A percentile compares a stretch with the other conserved stretches of the same genome.
These are phyloP conservation scores for Genyomyrus donnyi DNA, from an alignment of 2,113 vertebrate genomes.

Conservation along the genomic window DNA sequence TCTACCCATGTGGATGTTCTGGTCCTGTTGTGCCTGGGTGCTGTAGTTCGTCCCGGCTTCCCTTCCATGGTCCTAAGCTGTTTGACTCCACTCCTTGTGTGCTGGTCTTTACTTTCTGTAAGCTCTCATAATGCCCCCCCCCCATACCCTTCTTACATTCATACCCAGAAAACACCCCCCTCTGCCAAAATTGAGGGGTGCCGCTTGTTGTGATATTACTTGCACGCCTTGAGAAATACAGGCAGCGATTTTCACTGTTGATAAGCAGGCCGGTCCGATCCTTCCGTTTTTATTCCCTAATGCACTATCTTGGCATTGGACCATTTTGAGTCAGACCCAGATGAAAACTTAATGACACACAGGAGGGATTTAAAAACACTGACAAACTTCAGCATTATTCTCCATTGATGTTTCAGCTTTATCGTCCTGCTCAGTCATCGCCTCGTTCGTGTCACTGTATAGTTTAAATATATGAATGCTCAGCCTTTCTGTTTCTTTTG, in stretches of 20 bases:
- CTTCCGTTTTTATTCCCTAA: background rate
- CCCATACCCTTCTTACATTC: background rate
- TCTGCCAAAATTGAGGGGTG: background rate
- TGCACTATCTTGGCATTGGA: background rate
- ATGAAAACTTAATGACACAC: background rate
- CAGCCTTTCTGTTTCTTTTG: background rate
- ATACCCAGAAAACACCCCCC: background rate
- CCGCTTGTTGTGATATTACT: background rate
- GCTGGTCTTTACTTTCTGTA: background rate
- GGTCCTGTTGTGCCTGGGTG: background rate
- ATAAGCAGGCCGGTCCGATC: background rate
- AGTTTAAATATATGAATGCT: background rate
- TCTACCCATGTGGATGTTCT: background rate
- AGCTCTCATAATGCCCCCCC: background rate
- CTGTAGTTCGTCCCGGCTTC: background rate
- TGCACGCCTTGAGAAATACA: background rate
- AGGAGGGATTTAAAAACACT: background rate
- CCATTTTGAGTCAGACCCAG: background rate
- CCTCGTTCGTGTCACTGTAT: background rate
- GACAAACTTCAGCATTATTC: background rate
- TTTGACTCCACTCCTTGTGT: background rate
- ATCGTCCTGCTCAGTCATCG: background rate
- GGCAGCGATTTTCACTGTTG: background rate
- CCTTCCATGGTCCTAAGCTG: background rate
- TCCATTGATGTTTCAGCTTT: background rate